Conservation (phyloP, 1,140 invertebrate species). For the Ceratina australensis region DNA sequence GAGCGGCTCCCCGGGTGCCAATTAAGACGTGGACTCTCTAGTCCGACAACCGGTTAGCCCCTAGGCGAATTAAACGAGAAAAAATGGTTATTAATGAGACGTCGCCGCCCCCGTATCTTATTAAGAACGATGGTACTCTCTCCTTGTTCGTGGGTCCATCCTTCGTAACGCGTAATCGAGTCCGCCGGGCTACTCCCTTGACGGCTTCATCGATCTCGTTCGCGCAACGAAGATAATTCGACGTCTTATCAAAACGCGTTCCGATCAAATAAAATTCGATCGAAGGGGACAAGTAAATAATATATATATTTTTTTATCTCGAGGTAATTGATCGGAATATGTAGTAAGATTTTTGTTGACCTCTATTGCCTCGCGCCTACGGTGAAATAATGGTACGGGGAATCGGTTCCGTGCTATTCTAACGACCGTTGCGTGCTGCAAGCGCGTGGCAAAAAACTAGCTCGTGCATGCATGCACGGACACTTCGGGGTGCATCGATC, state of each 20-base stretch:
- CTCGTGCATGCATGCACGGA: slow-evolving; percentile 15
- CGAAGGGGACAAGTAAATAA: no score
- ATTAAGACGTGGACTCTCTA: slow-evolving; percentile 60
- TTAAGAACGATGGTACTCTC: slow-evolving; percentile 18
- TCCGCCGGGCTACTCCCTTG: neutral
- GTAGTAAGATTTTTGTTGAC: no score
- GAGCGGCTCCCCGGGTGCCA: slow-evolving; percentile 47
- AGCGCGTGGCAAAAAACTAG: neutral
- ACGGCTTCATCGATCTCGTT: neutral
- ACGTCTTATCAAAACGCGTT: no score
- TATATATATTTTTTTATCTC: no score
- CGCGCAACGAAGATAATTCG: neutral
- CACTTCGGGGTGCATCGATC: slow-evolving; percentile 35
- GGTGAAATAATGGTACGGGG: neutral
- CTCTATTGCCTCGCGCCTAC: neutral
- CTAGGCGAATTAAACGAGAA: slow-evolving; percentile 36
- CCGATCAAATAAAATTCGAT: no score
- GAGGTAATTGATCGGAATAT: no score
- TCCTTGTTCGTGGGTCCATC: neutral
- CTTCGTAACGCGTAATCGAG: neutral
- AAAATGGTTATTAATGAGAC: slow-evolving; percentile 57
- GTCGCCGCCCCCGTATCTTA: slow-evolving; percentile 37
- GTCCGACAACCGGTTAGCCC: slow-evolving; percentile 41
- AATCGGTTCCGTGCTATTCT: neutral
- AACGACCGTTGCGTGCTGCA: slow-evolving; percentile 23